Conservation (phyloP, 2,888 invertebrate genomes). For the Listrodromus nycthemerus region DNA sequence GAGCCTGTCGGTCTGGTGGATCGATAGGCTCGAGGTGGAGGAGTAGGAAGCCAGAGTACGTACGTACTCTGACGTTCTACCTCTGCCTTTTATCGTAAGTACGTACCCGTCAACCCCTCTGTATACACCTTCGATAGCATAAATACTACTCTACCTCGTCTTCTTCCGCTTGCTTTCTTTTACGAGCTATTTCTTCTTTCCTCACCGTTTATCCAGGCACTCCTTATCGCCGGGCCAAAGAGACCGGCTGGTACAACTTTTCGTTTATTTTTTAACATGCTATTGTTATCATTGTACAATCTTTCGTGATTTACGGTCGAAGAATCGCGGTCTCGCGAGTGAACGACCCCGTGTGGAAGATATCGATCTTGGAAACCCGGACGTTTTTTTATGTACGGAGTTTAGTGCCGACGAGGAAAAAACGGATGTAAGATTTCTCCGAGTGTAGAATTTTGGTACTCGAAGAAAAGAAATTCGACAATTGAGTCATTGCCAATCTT, state of each 20-base stretch:
- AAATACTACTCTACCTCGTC: constrained; percentile 4
- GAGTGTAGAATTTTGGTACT: not conserved
- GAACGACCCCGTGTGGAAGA: not conserved
- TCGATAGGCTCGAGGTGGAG: constrained; percentile 31
- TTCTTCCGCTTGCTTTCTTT: not conserved
- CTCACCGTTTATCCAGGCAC: not conserved
- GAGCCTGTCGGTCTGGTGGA: constrained; percentile 30
- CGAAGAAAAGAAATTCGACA: not conserved
- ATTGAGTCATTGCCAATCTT: constrained; percentile 7
- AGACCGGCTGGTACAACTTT: not conserved
- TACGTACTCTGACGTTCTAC: constrained; percentile 26
- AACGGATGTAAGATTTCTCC: not conserved
- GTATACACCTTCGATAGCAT: constrained; percentile 26
- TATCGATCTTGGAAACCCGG: not conserved
- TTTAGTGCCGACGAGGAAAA: not conserved
- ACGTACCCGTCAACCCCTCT: constrained; percentile 36
- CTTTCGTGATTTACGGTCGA: constrained; percentile 9
- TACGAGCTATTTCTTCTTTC: constrained; percentile 2
- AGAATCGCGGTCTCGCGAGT: not conserved
- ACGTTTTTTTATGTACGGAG: not conserved
- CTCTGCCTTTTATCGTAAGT: not conserved
- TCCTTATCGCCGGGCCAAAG: not conserved
- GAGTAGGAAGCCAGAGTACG: constrained; percentile 23
- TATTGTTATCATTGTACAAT: constrained; percentile 2
- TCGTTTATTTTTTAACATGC: not conserved